phyloP scores from a whole-genome alignment of 2,113 vertebrate genomes.

The Verasper variegatus region DNA sequence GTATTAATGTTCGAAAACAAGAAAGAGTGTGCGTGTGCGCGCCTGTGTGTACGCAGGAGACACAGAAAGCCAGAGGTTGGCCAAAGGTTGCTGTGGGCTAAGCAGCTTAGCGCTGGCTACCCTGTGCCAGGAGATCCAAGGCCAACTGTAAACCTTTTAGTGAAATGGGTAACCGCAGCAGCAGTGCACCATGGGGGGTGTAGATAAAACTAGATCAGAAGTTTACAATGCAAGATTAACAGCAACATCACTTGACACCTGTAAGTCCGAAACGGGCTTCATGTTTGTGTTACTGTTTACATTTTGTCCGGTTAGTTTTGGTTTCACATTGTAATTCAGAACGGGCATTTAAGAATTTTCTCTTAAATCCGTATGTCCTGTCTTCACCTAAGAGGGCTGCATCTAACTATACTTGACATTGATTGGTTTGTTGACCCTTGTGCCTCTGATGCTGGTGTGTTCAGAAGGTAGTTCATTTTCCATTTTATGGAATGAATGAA shows the following conservation, averaged over 20 bases:
- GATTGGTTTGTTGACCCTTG: no score
- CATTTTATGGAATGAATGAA: no score
- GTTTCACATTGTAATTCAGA: no score
- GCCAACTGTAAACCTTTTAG: conserved; percentile 59
- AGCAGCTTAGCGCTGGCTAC: conserved; percentile 58
- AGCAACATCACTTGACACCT: neutral
- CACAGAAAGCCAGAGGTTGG: conserved; percentile 8
- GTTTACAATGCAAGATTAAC: neutral
- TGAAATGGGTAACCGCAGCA: conserved; percentile 33
- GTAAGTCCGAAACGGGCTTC: neutral
- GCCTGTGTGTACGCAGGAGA: neutral
- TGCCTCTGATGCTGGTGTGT: no score
- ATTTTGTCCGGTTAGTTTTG: no score
- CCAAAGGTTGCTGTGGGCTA: conserved; percentile 51
- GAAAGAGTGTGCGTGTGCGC: neutral
- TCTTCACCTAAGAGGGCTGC: no score
- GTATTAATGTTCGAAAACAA: conserved; percentile 21
- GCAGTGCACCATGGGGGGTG: conserved; percentile 24
- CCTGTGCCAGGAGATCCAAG: conserved; percentile 37
- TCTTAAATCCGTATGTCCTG: no score
- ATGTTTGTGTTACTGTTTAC: no score
- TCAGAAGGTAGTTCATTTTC: no score
- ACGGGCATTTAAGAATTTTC: no score
- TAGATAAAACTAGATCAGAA: neutral
- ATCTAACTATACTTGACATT: no score